phyloP scores from a whole-genome alignment of 2,797 vertebrate genomes.

The Etheostoma nigrum region DNA sequence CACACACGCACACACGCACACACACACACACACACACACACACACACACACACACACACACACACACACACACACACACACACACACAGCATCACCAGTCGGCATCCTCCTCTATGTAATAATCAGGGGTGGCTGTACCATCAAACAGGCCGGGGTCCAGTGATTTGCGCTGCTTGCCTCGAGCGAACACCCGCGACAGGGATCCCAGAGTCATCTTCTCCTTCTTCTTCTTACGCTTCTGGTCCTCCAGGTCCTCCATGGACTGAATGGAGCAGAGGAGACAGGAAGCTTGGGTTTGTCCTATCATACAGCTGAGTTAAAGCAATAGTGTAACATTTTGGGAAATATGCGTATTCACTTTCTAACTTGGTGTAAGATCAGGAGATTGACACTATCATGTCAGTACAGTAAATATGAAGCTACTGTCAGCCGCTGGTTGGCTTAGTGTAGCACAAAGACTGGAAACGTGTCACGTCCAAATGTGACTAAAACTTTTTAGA shows the following conservation, averaged over 20 bases:
- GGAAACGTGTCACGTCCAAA: neutral
- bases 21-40: constrained; percentile 45
- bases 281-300: constrained; percentile 29
- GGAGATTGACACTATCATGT: neutral
- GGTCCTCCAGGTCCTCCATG: constrained; percentile 98
- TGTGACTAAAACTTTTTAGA: neutral
- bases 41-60: constrained; percentile 41
- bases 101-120: constrained; percentile 98
- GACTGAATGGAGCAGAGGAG: constrained; percentile 83
- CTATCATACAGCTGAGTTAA: neutral
- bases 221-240: constrained; percentile 99
- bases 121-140: constrained; percentile 94
- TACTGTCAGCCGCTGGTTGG: neutral
- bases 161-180: constrained; percentile 96
- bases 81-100: constrained; percentile 92
- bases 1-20: constrained; percentile 46
- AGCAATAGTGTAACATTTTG: constrained; percentile 8
- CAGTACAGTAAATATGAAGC: neutral
- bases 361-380: neutral
- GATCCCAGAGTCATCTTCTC: constrained; percentile 98
- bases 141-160: constrained; percentile 97
- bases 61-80: constrained; percentile 45
- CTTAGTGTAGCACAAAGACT: neutral
- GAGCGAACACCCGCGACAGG: constrained; percentile 95
- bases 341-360: neutral